These are phyloP conservation scores for Sinelater perroti DNA, from an alignment of 2,888 invertebrate genomes.

Conservation along the genomic window DNA sequence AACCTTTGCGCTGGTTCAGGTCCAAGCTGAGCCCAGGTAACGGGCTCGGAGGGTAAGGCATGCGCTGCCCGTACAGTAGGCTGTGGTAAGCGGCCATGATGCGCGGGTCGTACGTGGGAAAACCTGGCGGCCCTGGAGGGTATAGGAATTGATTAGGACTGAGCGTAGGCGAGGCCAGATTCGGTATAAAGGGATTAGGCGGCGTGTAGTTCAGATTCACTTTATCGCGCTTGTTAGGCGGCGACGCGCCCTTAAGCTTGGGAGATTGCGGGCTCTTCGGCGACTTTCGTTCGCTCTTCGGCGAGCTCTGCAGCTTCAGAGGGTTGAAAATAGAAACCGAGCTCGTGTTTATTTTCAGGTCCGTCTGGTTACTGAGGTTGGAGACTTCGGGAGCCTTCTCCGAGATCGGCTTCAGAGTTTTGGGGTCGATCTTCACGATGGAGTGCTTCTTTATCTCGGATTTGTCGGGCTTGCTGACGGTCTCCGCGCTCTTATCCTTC, in stretches of 20 bases:
- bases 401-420: conserved; percentile 65
- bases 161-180: conserved; percentile 56
- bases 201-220: conserved; percentile 58
- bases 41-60: conserved; percentile 48
- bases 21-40: conserved; percentile 46
- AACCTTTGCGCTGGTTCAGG: conserved; percentile 47
- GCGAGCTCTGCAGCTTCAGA: conserved; percentile 56
- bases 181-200: conserved; percentile 60
- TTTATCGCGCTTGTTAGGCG: conserved; percentile 48
- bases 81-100: conserved; percentile 58
- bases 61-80: conserved; percentile 50
- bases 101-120: conserved; percentile 58
- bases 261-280: conserved; percentile 58
- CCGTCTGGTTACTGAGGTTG: conserved; percentile 49
- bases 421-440: conserved; percentile 66
- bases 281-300: conserved; percentile 54
- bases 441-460: conserved; percentile 59
- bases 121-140: conserved; percentile 52
- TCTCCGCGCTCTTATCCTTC: conserved; percentile 50
- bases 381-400: conserved; percentile 57
- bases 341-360: conserved; percentile 59
- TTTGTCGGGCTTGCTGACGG: conserved; percentile 42
- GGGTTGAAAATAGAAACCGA: conserved; percentile 61
- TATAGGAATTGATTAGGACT: conserved; percentile 58
- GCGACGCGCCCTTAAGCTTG: conserved; percentile 45